Percentiles rank a stretch among this genome's conserved stretches.
Evolutionary conservation across 2,113 vertebrate genomes (phyloP).

Genomic region (Malaclemys terrapin): DNA sequence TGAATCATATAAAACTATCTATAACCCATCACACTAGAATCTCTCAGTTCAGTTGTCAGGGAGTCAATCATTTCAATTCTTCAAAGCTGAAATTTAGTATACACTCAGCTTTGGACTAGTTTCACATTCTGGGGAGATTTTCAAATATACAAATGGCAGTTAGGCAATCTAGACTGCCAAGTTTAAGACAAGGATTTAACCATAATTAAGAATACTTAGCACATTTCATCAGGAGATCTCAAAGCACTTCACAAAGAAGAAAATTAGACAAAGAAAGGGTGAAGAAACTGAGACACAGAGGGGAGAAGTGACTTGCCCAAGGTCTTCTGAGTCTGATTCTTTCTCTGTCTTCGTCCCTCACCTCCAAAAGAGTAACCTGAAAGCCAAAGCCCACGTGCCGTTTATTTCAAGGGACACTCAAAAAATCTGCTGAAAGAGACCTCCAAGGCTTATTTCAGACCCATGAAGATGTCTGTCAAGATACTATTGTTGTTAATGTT

Average conservation of each 20-base stretch:
- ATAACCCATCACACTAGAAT: background rate
- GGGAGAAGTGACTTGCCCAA: background rate
- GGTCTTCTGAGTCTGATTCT: too few relatives aligned
- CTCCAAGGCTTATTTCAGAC: background rate
- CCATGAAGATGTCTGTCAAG: background rate
- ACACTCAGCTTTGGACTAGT: background rate
- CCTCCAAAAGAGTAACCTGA: background rate
- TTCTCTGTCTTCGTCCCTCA: too few relatives aligned
- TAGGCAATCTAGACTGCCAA: background rate
- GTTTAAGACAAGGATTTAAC: background rate
- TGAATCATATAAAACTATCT: background rate
- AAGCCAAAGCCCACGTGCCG: background rate
- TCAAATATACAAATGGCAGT: background rate
- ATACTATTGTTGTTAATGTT: background rate
- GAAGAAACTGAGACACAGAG: background rate
- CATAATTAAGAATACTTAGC: background rate
- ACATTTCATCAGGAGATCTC: background rate
- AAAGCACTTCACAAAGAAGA: background rate
- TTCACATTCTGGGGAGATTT: background rate
- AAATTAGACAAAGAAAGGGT: background rate
- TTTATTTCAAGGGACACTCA: background rate
- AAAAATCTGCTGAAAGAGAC: rapidly evolving
- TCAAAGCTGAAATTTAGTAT: background rate
- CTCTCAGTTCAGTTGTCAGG: background rate
- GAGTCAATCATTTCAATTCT: background rate